Evolutionary conservation across 1,140 invertebrate genomes (phyloP).

Genomic region (Drepana arcuata): DNA sequence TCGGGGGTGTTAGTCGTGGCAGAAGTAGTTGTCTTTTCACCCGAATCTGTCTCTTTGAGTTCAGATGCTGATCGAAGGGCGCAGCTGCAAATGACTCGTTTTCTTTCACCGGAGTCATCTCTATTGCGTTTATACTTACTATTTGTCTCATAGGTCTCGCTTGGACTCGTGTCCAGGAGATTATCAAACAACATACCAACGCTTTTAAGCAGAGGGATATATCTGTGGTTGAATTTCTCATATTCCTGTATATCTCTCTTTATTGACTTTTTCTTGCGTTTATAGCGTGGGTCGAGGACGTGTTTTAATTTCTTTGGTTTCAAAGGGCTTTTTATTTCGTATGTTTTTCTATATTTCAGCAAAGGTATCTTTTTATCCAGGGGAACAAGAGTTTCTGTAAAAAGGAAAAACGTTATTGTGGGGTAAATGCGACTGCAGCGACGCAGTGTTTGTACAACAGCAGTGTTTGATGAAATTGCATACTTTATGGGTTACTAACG

Average conservation of each 20-base stretch:
- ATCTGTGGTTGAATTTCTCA: constrained; percentile 38
- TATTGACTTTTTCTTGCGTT: constrained; percentile 24
- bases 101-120: constrained; percentile 14
- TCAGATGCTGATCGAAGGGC: constrained; percentile 15
- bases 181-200: constrained; percentile 55
- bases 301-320: constrained; percentile 36
- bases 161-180: constrained; percentile 35
- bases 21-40: constrained; percentile 46
- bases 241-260: constrained; percentile 37
- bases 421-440: too few species aligned
- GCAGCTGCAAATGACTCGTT: constrained; percentile 25
- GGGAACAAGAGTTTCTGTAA: constrained; percentile 15
- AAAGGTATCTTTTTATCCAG: constrained; percentile 23
- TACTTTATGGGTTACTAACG: too few species aligned
- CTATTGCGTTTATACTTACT: constrained; percentile 26
- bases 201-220: constrained; percentile 52
- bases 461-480: too few species aligned
- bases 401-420: too few species aligned
- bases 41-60: constrained; percentile 19
- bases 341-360: constrained; percentile 33
- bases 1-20: constrained; percentile 34
- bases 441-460: too few species aligned
- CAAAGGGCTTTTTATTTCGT: constrained; percentile 34
- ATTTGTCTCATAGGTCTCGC: constrained; percentile 25
- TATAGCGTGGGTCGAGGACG: constrained; percentile 23